Evolutionary conservation across 2,113 vertebrate species (phyloP).

Genomic region (Lutjanus erythropterus): DNA sequence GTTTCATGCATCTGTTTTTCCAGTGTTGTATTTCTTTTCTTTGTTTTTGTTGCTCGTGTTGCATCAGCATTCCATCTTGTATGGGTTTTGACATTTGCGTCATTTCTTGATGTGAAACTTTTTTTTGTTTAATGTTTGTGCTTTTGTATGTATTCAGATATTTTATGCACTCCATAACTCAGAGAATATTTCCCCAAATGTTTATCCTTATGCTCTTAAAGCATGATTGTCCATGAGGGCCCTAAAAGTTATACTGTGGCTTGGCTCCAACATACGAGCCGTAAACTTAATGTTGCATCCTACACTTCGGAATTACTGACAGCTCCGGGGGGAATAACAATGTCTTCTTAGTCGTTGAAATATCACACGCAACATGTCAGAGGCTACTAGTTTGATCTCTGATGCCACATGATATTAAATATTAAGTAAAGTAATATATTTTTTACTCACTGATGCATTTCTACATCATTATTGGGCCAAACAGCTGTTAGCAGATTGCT

Average conservation of each 20-base stretch:
- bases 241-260: slow-evolving; percentile 18
- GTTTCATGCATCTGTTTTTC: neutral
- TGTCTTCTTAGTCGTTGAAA: slow-evolving; percentile 16
- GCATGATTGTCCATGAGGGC: neutral
- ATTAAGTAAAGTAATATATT: neutral
- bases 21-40: neutral
- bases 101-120: neutral
- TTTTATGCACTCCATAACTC: neutral
- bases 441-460: slow-evolving; percentile 3
- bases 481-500: slow-evolving; percentile 10
- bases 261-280: slow-evolving; percentile 19
- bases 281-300: slow-evolving; percentile 54
- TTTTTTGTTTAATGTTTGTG: neutral
- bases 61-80: neutral
- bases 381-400: neutral
- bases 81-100: neutral
- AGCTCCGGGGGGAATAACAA: slow-evolving; percentile 14
- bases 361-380: slow-evolving; percentile 15
- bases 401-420: neutral
- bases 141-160: neutral
- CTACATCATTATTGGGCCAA: neutral
- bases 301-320: slow-evolving; percentile 21
- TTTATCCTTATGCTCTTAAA: neutral
- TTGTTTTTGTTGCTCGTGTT: neutral
- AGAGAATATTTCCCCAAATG: neutral